Evolutionary conservation across 1,140 invertebrate species (phyloP).

Genomic region (Drosophila parvula): DNA sequence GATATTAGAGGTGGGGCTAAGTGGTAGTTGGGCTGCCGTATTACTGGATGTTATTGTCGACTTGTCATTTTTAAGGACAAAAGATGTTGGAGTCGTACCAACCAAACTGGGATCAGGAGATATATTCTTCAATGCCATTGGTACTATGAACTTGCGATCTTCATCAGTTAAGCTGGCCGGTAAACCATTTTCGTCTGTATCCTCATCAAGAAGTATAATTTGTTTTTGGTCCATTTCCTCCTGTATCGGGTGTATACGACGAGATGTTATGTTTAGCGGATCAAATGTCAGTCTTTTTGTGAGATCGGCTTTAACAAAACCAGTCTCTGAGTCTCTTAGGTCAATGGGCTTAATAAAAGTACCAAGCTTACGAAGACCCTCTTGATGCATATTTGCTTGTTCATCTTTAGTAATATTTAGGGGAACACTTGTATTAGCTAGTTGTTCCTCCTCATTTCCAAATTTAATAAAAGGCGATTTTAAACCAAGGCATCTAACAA

Average conservation of each 20-base stretch:
- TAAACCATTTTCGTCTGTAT: constrained; percentile 76
- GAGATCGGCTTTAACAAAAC: constrained; percentile 73
- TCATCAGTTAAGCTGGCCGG: constrained; percentile 76
- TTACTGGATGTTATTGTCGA: constrained; percentile 36
- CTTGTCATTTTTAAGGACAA: constrained; percentile 22
- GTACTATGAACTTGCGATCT: constrained; percentile 82
- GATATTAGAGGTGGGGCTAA: constrained; percentile 67
- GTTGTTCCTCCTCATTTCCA: constrained; percentile 66
- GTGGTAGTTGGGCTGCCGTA: constrained; percentile 39
- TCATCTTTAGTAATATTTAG: constrained; percentile 81
- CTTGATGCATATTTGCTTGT: constrained; percentile 78
- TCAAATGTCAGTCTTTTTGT: constrained; percentile 65
- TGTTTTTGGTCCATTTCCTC: constrained; percentile 83
- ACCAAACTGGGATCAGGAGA: constrained; percentile 64
- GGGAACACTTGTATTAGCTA: constrained; percentile 80
- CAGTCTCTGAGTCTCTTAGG: constrained; percentile 73
- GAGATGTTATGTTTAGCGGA: constrained; percentile 39
- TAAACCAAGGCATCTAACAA: constrained; percentile 71
- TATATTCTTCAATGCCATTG: constrained; percentile 81
- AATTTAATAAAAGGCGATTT: constrained; percentile 83
- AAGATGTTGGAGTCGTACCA: constrained; percentile 13
- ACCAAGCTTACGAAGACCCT: constrained; percentile 76
- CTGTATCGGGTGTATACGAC: constrained; percentile 71
- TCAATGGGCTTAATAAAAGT: constrained; percentile 83
- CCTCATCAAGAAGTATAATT: constrained; percentile 79